Conservation (phyloP, 92 coral and sea anemone species). For the Parazoanthus swiftii region DNA sequence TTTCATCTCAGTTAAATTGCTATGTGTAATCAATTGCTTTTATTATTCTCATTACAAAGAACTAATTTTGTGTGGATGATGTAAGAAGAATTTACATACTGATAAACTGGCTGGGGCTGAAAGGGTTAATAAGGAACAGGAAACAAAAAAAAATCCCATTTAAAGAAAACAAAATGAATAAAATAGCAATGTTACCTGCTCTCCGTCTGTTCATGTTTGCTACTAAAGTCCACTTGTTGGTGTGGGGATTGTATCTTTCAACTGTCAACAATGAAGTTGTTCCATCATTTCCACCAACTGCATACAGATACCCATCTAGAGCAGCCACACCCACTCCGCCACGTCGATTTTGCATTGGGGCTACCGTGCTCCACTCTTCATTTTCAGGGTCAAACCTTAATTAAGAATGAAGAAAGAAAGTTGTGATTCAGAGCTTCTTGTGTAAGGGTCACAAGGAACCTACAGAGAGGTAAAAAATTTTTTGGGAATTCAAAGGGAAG, state of each 20-base stretch:
- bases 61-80: too few relatives aligned
- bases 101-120: too few relatives aligned
- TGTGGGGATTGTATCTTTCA: conserved; percentile 92
- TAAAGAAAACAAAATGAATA: background rate
- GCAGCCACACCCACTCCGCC: conserved; percentile 98
- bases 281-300: conserved; percentile 98
- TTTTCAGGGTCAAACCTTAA: conserved; percentile 88
- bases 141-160: background rate
- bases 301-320: conserved; percentile 82
- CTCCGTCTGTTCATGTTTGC: conserved; percentile 91
- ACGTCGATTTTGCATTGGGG: conserved; percentile 83
- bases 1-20: too few relatives aligned
- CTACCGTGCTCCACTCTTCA: conserved; percentile 82
- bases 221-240: conserved; percentile 78
- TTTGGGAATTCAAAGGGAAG: too few relatives aligned
- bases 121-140: too few relatives aligned
- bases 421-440: too few relatives aligned
- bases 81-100: too few relatives aligned
- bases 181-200: conserved; percentile 69
- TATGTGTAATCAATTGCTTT: too few relatives aligned
- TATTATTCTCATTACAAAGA: too few relatives aligned
- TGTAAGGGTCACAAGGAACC: too few relatives aligned
- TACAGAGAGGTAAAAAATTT: too few relatives aligned
- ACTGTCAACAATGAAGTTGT: conserved; percentile 83
- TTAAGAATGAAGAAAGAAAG: background rate